Base-by-base conservation (phyloP, 1,140 invertebrate genomes). In the Aphelenchoides besseyi region DNA sequence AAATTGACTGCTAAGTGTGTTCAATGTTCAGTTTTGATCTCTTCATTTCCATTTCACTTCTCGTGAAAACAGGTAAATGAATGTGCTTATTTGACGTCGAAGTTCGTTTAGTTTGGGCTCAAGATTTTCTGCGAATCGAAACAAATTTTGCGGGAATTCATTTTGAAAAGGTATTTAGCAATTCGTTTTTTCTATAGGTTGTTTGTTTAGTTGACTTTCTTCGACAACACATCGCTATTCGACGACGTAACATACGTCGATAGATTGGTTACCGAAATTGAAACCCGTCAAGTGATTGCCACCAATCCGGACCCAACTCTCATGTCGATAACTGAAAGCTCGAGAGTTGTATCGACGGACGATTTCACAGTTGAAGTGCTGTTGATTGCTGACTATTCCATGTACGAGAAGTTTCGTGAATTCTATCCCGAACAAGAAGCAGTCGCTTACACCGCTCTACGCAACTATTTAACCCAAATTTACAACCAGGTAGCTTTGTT, bases 351-450 rank as follows among this genome's bases (percentile, higher is more conserved):
- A 55, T 33, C 18, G 41, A 12, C 41, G 12, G 41, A 8, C 55
- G 18, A 59, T 33, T 59, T 59, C 55, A 23, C 5, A n/a, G 3
- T 77, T 12, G 75, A 77, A 32, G 12, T 77, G 26, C 48, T 77
- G 12, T 28, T 77, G 5, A 64, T 77, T 32, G 71, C 74, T 2
- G 75, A 77, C 35, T 66, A 69, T 61, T 78, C 77, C 2, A 36
- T 79, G 63, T 77, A 72, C 55, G 48, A 77, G 61, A 73, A 35
- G n/a, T 76, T 77, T 55, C 12, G 54, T 23, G 70, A 78, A 28
- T 70, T 77, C 29, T 53, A 64, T 2, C 67, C 52, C n/a, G 54
- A 71, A 18, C 62, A 77, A 18, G 32, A 75, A 2, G 29, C 69
- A 36, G 41, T 67, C n/a, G 75, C 70, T 48, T 32, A 75, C 23